Conservation (phyloP, 1,140 invertebrate species). For the Listronotus bonariensis region DNA sequence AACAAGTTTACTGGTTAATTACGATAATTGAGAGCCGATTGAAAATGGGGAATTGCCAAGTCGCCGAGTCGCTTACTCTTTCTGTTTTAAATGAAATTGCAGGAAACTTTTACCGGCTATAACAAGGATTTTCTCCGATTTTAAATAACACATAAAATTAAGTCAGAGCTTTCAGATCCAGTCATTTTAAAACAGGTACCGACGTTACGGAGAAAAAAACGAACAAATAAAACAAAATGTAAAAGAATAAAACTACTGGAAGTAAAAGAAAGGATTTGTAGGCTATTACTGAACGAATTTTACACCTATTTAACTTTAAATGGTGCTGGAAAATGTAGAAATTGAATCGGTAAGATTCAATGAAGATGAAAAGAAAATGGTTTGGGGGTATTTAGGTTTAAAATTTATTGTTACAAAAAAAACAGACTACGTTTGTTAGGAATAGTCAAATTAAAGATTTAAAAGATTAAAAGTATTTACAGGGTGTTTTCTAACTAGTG, state of each 20-base stretch:
- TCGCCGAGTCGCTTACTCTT: conserved; percentile 15
- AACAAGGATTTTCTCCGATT: conserved; percentile 44
- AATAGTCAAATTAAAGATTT: too few species aligned
- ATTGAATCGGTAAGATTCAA: conserved; percentile 39
- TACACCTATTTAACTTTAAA: conserved; percentile 56
- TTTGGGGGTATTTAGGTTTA: too few species aligned
- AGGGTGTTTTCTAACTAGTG: too few species aligned
- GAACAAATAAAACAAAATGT: conserved; percentile 29
- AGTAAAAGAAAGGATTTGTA: conserved; percentile 46
- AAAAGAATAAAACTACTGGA: conserved; percentile 40
- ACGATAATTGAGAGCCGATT: conserved; percentile 47
- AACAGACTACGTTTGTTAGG: too few species aligned
- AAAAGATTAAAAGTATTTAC: too few species aligned
- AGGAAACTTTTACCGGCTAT: conserved; percentile 37
- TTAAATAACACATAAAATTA: conserved; percentile 52
- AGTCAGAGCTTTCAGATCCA: conserved; percentile 39
- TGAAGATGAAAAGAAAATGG: conserved; percentile 25
- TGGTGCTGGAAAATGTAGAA: conserved; percentile 41
- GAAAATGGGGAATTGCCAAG: conserved; percentile 31
- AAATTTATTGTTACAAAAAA: too few species aligned
- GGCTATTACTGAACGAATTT: conserved; percentile 53
- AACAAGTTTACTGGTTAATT: conserved; percentile 39
- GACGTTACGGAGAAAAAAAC: conserved; percentile 22
- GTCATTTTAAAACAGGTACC: conserved; percentile 28
- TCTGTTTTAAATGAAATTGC: conserved; percentile 43